Percentiles rank a stretch among this genome's conserved stretches.
phyloP scores from a whole-genome alignment of 64 coral and sea anemone genomes.

The Montipora efflorescens region DNA sequence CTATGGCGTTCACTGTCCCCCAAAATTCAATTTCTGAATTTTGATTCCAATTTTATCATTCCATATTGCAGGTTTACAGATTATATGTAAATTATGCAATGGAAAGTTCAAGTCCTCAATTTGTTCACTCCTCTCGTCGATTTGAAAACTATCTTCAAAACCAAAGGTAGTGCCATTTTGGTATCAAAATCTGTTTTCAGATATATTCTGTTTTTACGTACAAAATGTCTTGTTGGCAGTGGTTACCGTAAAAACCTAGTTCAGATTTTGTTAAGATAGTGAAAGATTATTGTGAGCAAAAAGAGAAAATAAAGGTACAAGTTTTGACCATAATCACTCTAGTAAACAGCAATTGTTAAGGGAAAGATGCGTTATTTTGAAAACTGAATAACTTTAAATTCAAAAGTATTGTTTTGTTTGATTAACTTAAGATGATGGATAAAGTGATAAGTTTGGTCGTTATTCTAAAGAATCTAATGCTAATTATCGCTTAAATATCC shows the following conservation, averaged over 20 bases:
- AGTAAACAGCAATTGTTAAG: not conserved
- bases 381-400: not conserved
- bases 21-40: not conserved
- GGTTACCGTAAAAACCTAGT: not conserved
- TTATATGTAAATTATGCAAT: not conserved
- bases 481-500: not conserved
- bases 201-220: not conserved
- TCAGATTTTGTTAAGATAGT: not conserved
- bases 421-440: not conserved
- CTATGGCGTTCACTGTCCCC: not conserved
- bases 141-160: constrained; percentile 24
- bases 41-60: not conserved
- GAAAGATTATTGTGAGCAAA: not conserved
- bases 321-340: not conserved
- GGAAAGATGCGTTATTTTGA: not conserved
- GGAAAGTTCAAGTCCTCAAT: not conserved
- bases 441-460: not conserved
- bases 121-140: constrained; percentile 10
- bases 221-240: constrained; percentile 10
- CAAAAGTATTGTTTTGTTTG: too few species aligned
- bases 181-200: not conserved
- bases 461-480: not conserved
- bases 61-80: constrained; percentile 3
- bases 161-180: constrained; percentile 23
- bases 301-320: not conserved